These are phyloP conservation scores for Drosophila gunungcola DNA, from an alignment of 1,140 invertebrate species.

Conservation along the genomic window DNA sequence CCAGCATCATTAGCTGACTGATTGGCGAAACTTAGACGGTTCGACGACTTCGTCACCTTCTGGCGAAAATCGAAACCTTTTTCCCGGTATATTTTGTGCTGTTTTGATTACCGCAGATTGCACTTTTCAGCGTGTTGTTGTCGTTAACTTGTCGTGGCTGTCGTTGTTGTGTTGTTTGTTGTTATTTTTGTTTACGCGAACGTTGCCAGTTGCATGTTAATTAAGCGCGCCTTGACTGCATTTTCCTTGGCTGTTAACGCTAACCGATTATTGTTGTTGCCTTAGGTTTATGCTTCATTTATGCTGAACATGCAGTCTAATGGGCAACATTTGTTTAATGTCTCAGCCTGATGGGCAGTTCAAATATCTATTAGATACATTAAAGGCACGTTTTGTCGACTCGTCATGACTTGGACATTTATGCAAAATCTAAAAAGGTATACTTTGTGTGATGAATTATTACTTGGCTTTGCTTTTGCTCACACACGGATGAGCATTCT, in stretches of 20 bases:
- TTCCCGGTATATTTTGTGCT: slow-evolving; percentile 14
- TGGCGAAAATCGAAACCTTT: slow-evolving; percentile 30
- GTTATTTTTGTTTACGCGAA: slow-evolving; percentile 42
- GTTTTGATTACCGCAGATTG: slow-evolving; percentile 60
- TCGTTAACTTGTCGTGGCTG: slow-evolving; percentile 53
- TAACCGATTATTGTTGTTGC: slow-evolving; percentile 37
- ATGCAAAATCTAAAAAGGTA: slow-evolving; percentile 21
- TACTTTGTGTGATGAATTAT: slow-evolving; percentile 38
- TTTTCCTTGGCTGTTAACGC: slow-evolving; percentile 46
- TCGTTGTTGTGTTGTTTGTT: slow-evolving; percentile 25
- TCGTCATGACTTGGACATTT: slow-evolving; percentile 32
- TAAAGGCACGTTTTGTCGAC: slow-evolving; percentile 48
- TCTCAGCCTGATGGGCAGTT: slow-evolving; percentile 74
- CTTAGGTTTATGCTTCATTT: slow-evolving; percentile 41
- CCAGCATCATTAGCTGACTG: slow-evolving; percentile 64
- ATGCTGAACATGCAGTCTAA: slow-evolving; percentile 66
- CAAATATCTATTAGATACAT: slow-evolving; percentile 73
- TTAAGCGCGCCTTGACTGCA: slow-evolving; percentile 78
- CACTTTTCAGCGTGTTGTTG: slow-evolving; percentile 51
- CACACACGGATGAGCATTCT: slow-evolving; percentile 24
- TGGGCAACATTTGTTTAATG: slow-evolving; percentile 73
- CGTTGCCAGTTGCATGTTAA: slow-evolving; percentile 80
- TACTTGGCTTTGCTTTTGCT: not conserved
- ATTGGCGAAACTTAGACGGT: slow-evolving; percentile 61
- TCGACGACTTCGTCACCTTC: slow-evolving; percentile 42